Percentiles rank a stretch among this genome's conserved stretches.
These are phyloP conservation scores for Epinephelus cyanopodus DNA, from an alignment of 2,113 vertebrate species.

Conservation along the genomic window DNA sequence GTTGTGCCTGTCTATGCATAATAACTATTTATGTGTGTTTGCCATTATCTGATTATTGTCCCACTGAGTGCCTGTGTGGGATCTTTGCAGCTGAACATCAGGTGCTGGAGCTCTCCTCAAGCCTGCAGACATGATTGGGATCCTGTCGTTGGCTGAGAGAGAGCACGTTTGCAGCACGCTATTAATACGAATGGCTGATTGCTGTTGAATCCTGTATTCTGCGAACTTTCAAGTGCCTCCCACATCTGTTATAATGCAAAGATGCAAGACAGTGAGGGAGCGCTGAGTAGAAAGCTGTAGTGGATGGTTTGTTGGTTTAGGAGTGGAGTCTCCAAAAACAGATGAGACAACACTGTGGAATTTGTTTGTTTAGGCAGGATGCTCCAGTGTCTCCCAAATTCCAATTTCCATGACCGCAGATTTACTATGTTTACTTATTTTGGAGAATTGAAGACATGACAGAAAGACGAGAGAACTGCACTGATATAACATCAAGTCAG, in stretches of 20 bases:
- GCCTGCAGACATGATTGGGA: conserved; percentile 35
- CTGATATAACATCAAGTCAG: background rate
- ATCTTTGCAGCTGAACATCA: conserved; percentile 31
- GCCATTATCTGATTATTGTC: conserved; percentile 60
- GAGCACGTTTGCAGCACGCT: conserved; percentile 28
- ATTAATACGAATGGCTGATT: conserved; percentile 32
- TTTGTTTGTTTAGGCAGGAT: conserved; percentile 58
- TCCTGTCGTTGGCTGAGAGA: conserved; percentile 22
- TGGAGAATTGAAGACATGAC: conserved; percentile 2
- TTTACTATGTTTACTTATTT: conserved; percentile 43
- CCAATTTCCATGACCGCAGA: conserved; percentile 31
- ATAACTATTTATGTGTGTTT: conserved; percentile 57
- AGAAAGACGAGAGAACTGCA: background rate
- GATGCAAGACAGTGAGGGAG: background rate
- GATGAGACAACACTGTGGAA: conserved; percentile 57
- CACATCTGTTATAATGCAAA: conserved; percentile 43
- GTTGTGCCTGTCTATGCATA: conserved; percentile 22
- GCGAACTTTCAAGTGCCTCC: conserved; percentile 19
- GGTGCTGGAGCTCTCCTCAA: conserved; percentile 5
- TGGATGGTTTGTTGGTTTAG: conserved; percentile 37
- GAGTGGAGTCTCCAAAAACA: conserved; percentile 20
- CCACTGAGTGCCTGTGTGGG: background rate
- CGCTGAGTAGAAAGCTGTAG: conserved; percentile 1
- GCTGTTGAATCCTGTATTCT: background rate
- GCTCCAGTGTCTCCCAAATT: conserved; percentile 26